Evolutionary conservation across 2,113 vertebrate genomes (phyloP).

Genomic region (Cranoglanis bouderius): DNA sequence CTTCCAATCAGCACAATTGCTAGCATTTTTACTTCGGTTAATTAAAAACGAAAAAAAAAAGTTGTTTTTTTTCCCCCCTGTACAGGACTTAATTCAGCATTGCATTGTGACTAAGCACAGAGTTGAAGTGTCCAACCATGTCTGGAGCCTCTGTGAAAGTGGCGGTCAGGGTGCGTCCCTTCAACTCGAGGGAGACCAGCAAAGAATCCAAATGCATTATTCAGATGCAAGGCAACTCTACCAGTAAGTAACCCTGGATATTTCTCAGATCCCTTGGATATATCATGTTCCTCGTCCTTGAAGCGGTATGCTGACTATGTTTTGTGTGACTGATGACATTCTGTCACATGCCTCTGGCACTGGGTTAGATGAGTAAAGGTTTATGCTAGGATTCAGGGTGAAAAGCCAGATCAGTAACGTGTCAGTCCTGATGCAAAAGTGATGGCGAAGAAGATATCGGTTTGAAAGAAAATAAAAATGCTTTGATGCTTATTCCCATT

Average conservation of each 20-base stretch:
- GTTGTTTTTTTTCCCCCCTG: not conserved
- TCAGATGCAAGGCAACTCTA: constrained; percentile 98
- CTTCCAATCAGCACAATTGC: not conserved
- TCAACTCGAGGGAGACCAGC: constrained; percentile 92
- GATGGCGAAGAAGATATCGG: constrained; percentile 49
- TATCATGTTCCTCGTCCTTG: constrained; percentile 21
- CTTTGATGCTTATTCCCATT: constrained; percentile 22
- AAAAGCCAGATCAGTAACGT: constrained; percentile 28
- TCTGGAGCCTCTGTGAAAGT: constrained; percentile 98
- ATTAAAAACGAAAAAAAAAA: not conserved
- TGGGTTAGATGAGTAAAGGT: constrained; percentile 14
- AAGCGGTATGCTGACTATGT: constrained; percentile 31
- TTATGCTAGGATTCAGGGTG: constrained; percentile 23
- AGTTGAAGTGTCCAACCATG: constrained; percentile 72
- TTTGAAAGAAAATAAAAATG: constrained; percentile 66
- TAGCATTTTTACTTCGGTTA: not conserved
- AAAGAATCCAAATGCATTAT: constrained; percentile 99
- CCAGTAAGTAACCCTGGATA: constrained; percentile 82
- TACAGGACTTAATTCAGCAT: constrained; percentile 58
- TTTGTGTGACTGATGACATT: constrained; percentile 25
- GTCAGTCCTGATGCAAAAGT: not conserved
- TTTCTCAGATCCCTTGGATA: constrained; percentile 24
- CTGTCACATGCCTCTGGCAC: constrained; percentile 26
- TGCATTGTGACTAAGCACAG: constrained; percentile 55
- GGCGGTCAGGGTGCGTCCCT: constrained; percentile 93